Percentiles rank a stretch among this genome's conserved stretches.
These are phyloP conservation scores for Sphinx pinastri DNA, from an alignment of 2,888 invertebrate species.

Conservation along the genomic window DNA sequence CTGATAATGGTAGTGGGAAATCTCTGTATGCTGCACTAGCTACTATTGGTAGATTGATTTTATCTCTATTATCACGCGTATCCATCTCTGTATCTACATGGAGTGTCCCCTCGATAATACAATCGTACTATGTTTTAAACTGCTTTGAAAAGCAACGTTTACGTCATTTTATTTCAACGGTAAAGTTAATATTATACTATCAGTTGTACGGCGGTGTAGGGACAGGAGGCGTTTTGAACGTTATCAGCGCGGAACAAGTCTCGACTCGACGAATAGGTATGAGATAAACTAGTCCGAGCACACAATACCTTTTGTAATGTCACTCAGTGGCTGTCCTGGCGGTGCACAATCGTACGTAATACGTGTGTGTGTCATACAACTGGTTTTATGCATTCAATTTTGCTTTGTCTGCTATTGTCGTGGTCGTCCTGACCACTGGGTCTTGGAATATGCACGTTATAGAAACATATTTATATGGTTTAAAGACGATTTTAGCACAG, in stretches of 20 bases:
- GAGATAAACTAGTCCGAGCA: conserved; percentile 71
- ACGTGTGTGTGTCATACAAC: conserved; percentile 56
- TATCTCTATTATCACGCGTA: conserved; percentile 34
- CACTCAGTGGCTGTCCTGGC: conserved; percentile 64
- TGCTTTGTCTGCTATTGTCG: conserved; percentile 63
- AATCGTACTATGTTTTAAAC: not conserved
- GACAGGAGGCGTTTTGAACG: conserved; percentile 49
- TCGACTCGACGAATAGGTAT: conserved; percentile 59
- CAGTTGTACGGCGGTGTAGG: conserved; percentile 29
- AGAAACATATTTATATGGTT: conserved; percentile 43
- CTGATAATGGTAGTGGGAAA: conserved; percentile 34
- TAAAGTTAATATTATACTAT: not conserved
- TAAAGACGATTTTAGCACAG: conserved; percentile 6
- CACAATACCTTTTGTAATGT: conserved; percentile 78
- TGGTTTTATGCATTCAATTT: conserved; percentile 67
- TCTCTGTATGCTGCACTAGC: conserved; percentile 30
- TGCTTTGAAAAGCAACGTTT: not conserved
- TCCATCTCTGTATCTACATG: conserved; percentile 27
- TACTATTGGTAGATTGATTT: conserved; percentile 36
- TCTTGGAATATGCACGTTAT: conserved; percentile 54
- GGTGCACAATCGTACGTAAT: conserved; percentile 37
- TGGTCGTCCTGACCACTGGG: conserved; percentile 52
- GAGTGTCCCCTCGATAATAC: conserved; percentile 6
- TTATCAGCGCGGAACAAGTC: conserved; percentile 76
- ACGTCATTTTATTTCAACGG: not conserved